phyloP scores from a whole-genome alignment of 2,888 invertebrate species.

The Agrypnus murinus region DNA sequence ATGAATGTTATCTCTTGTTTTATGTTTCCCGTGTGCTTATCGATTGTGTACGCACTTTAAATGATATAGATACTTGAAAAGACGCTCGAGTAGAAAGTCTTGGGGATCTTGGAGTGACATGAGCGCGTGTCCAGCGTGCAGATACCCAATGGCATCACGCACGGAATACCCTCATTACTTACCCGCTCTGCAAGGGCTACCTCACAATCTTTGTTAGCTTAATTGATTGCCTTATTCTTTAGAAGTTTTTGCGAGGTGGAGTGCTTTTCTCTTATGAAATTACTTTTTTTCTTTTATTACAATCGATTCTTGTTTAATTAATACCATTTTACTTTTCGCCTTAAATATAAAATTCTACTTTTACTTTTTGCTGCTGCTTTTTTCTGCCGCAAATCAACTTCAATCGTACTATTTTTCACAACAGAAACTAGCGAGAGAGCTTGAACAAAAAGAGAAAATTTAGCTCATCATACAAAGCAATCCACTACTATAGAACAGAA shows the following conservation, averaged over 20 bases:
- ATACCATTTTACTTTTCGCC: not conserved
- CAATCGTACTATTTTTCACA: no score
- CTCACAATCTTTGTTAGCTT: conserved; percentile 49
- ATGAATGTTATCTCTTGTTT: conserved; percentile 45
- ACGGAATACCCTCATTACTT: conserved; percentile 48
- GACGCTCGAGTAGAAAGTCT: conserved; percentile 40
- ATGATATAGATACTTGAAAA: conserved; percentile 47
- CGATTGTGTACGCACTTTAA: conserved; percentile 45
- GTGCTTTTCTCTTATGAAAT: conserved; percentile 30
- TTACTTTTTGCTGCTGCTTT: not conserved
- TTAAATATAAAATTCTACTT: not conserved
- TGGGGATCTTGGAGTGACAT: conserved; percentile 43
- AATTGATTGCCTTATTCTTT: conserved; percentile 49
- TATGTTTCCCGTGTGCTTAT: conserved; percentile 40
- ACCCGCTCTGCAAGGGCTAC: conserved; percentile 34
- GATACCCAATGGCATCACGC: conserved; percentile 45
- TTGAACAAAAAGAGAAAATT: not conserved
- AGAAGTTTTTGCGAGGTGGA: conserved; percentile 29
- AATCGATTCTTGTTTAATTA: conserved; percentile 1
- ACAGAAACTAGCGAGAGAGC: no score
- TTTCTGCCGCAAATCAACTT: not conserved
- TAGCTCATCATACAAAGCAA: conserved; percentile 1
- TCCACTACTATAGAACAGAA: not conserved
- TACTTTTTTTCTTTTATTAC: no score
- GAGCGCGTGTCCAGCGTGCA: conserved; percentile 51